Evolutionary conservation across 2,797 vertebrate genomes (phyloP), one percentile per base, ranked within the genome.

Genomic region (Poecilia picta): DNA sequence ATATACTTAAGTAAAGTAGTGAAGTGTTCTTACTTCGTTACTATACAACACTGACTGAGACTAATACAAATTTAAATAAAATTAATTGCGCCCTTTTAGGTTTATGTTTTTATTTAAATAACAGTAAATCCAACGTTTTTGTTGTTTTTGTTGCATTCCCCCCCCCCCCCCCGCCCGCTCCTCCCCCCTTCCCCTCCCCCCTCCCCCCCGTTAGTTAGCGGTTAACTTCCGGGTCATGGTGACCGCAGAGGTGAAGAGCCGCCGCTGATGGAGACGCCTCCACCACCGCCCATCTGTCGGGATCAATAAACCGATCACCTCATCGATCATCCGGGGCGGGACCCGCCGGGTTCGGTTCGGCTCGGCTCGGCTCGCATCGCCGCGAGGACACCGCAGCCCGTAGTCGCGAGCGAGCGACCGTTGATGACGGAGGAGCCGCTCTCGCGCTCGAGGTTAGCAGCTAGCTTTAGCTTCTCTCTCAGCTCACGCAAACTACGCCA

Each of bases 361-460:
- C n/a, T n/a, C n/a, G 13, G 85, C 66, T 39, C 75, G 73, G 10
- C 62, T 57, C 15, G 0, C 77, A 11, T 18, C 55, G 33, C 15
- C 15, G 6, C 6, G 51, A 72, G 77, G 43, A 77, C 75, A 83
- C 47, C 73, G 72, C 11, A 70, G 81, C 5, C 46, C n/a, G 1
- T n/a, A 75, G 3, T 75, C n/a, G 80, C 86, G 36, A 82, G 83
- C 82, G 80, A 49, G 77, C 77, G 36, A 43, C 84, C 78, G 85
- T 89, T 57, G 62, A 86, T 85, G 87, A 84, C 84, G 86, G 79
- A 72, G 73, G 91, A 89, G 93, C 85, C 88, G 91, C 84, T 66
- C 75, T 70, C n/a, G 82, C 83, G 87, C 89, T 85, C 84, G 92
- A 94, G 93, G 93, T 93, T 94, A 94, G 93, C 89, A 76, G 87